Percentiles rank a stretch among this genome's conserved stretches.
Evolutionary conservation across 92 coral and sea anemone genomes (phyloP).

Genomic region (Epizoanthus rinbou): DNA sequence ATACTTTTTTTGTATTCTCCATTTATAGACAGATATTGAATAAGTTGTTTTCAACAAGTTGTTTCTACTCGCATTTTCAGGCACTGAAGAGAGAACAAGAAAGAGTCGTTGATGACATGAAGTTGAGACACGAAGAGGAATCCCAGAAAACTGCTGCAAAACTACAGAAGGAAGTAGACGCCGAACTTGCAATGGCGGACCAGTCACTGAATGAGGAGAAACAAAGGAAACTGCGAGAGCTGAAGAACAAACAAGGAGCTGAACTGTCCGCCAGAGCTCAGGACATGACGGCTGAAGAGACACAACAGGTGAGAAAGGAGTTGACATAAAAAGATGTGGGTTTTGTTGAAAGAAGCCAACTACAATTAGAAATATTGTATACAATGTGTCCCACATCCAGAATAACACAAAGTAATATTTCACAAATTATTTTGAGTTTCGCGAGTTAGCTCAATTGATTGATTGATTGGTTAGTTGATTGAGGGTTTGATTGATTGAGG

Average conservation of each 20-base stretch:
- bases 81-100: conserved; percentile 90
- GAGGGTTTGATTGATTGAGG: too few relatives aligned
- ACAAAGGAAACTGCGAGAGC: conserved; percentile 75
- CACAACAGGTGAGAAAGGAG: conserved; percentile 72
- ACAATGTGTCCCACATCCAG: too few relatives aligned
- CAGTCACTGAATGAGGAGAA: conserved; percentile 64
- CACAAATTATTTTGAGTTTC: too few relatives aligned
- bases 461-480: too few relatives aligned
- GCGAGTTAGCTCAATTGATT: too few relatives aligned
- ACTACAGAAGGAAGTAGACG: conserved; percentile 62
- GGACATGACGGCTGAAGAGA: conserved; percentile 90
- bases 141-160: conserved; percentile 72
- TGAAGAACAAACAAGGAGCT: conserved; percentile 93
- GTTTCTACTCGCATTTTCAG: conserved; percentile 42
- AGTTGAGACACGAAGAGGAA: conserved; percentile 82
- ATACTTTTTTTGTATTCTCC: neutral
- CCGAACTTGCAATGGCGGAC: conserved; percentile 71
- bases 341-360: too few relatives aligned
- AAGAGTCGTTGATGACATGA: conserved; percentile 88
- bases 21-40: neutral
- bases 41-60: neutral
- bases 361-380: too few relatives aligned
- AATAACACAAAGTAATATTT: too few relatives aligned
- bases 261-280: conserved; percentile 88
- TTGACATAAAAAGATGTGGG: too few relatives aligned